Base-by-base conservation (phyloP, 2,888 invertebrate species). In the Drosophila stalkeri region DNA sequence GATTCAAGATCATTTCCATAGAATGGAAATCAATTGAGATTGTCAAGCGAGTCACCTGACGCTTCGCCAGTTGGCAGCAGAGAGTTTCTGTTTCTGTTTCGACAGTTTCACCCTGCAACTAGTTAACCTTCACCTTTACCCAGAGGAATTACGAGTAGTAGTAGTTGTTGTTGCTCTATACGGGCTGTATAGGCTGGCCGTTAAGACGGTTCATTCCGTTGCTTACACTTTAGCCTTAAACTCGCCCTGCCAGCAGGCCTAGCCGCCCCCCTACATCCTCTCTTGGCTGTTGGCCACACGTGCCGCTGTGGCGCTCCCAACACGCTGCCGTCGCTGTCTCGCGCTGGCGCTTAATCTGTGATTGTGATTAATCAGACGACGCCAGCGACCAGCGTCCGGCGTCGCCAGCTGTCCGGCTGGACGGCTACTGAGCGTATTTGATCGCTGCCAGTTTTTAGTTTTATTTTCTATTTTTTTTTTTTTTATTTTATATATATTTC, bases 311-410 rank as follows among this genome's bases (percentile, higher is more conserved):
- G 66, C 66, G 76, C 74, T 60, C 64, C 75, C 70, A 56, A 56
- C 70, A 74, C 57, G 61, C 65, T 68, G 74, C 72, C 52, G 63
- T 68, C 51, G 52, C 54, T 72, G 57, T 54, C 77, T 67, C 52
- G 66, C 54, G 59, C 77, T 75, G 89, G 90, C 90, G 90, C 86
- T 82, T 90, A 88, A 89, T 86, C 86, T 82, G 81, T 80, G 86
- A 78, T 86, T 86, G 77, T 90, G 86, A 86, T 86, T 86, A 90
- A 86, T 86, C 81, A 78, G 88, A 64, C 77, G 73, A 77, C 82
- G 77, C 75, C 72, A 66, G 74, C 78, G 85, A 41, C 75, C 72
- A 63, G 78, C 78, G 87, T 71, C 78, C 66, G 55, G 66, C 54
- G 67, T 55, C 55, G 73, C 73, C 76, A 81, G 73, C 89, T 83